Percentiles rank a stretch among this genome's conserved stretches.
phyloP scores from a whole-genome alignment of 1,140 invertebrate genomes.

The Drosophila triauraria region DNA sequence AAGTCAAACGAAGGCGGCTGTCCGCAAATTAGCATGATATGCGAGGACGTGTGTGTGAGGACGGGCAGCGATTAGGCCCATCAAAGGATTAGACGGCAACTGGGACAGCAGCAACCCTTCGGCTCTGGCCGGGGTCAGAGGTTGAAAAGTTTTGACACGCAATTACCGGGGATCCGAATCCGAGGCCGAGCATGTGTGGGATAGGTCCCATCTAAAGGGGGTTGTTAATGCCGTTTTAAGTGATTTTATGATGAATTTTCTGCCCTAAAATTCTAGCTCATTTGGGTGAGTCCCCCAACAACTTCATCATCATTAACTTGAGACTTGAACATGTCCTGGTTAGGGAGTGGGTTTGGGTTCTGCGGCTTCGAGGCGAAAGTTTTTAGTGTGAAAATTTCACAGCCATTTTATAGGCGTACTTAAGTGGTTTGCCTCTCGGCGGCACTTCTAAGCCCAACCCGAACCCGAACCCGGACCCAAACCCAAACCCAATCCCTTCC shows the following conservation, averaged over 20 bases:
- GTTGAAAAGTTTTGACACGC: conserved; percentile 80
- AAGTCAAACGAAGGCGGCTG: conserved; percentile 80
- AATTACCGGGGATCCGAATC: conserved; percentile 62
- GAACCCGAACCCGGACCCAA: background rate
- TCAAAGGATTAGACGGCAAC: conserved; percentile 74
- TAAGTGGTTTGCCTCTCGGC: conserved; percentile 79
- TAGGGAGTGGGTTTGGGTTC: conserved; percentile 22
- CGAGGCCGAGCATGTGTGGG: conserved; percentile 49
- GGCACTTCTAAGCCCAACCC: conserved; percentile 66
- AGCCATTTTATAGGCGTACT: conserved; percentile 81
- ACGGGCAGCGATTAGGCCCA: conserved; percentile 73
- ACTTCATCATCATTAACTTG: conserved; percentile 61
- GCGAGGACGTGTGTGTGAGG: conserved; percentile 8
- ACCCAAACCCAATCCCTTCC: background rate
- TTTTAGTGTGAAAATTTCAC: conserved; percentile 82
- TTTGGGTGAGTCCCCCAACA: no score
- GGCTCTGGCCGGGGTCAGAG: conserved; percentile 55
- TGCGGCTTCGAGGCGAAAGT: conserved; percentile 57
- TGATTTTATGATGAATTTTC: conserved; percentile 83
- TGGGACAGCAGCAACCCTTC: conserved; percentile 16
- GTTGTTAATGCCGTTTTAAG: conserved; percentile 81
- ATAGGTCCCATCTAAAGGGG: conserved; percentile 37
- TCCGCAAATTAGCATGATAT: conserved; percentile 82
- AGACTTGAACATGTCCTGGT: conserved; percentile 44
- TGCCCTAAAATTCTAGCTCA: conserved; percentile 78